Conservation (phyloP, 2,113 vertebrate species). For the Aspidoscelis tigris region DNA sequence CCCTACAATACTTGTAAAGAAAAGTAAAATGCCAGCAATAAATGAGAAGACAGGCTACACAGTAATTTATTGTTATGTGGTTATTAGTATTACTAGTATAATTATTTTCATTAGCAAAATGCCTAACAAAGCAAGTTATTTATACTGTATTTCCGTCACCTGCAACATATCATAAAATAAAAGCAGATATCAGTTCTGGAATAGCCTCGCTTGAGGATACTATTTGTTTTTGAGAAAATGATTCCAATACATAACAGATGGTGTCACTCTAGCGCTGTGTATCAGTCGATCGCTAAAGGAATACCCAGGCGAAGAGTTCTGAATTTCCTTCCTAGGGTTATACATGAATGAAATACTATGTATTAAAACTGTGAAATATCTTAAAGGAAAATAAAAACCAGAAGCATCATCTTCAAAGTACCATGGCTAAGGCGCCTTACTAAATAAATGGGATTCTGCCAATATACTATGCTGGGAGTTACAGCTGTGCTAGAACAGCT, state of each 20-base stretch:
- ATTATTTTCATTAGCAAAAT: background rate
- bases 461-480: background rate
- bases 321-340: background rate
- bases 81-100: no score
- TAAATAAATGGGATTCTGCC: slow-evolving; percentile 1
- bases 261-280: slow-evolving; percentile 55
- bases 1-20: no score
- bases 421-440: background rate
- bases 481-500: background rate
- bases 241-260: slow-evolving; percentile 48
- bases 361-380: slow-evolving; percentile 26
- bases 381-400: slow-evolving; percentile 23
- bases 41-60: no score
- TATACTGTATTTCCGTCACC: no score
- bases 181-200: background rate
- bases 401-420: slow-evolving; percentile 5
- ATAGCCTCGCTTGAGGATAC: background rate
- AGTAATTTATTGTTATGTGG: no score
- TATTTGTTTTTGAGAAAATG: background rate
- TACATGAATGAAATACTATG: slow-evolving; percentile 6
- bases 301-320: background rate
- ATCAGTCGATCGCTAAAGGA: background rate
- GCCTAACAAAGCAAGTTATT: no score
- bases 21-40: no score
- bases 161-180: no score